phyloP scores from a whole-genome alignment of 2,797 vertebrate genomes.

The Diplodus puntazzo region DNA sequence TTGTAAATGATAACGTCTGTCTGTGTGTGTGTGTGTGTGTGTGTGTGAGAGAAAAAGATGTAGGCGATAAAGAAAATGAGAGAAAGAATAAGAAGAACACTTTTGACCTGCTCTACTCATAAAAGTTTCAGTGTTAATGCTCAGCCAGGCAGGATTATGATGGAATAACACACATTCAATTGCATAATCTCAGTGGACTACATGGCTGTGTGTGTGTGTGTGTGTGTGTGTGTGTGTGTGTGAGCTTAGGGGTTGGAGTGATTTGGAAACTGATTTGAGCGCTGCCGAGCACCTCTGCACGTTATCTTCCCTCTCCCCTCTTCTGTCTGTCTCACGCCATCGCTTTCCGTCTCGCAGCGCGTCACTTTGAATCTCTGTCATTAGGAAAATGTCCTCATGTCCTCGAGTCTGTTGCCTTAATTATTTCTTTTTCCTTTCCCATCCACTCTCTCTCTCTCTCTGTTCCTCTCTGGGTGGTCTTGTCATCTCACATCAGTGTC shows the following conservation, averaged over 20 bases:
- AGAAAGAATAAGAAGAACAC: neutral
- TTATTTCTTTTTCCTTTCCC: slow-evolving; percentile 4
- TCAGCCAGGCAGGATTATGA: slow-evolving; percentile 59
- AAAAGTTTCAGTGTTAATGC: slow-evolving; percentile 61
- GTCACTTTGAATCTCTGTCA: neutral
- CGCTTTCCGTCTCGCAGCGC: neutral
- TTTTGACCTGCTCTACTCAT: slow-evolving; percentile 21
- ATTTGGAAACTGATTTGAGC: slow-evolving; percentile 29
- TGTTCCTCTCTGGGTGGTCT: slow-evolving; percentile 34
- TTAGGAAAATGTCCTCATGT: slow-evolving; percentile 1
- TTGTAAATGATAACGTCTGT: neutral
- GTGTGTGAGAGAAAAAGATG: neutral
- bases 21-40: neutral
- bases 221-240: neutral
- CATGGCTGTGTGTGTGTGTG: slow-evolving; percentile 43
- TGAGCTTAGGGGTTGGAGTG: slow-evolving; percentile 17
- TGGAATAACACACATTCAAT: slow-evolving; percentile 64
- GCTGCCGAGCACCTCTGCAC: neutral
- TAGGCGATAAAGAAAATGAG: neutral
- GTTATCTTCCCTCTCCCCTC: slow-evolving; percentile 4
- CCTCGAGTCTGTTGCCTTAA: slow-evolving; percentile 16
- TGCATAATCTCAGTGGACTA: slow-evolving; percentile 63
- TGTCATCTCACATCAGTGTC: slow-evolving; percentile 63
- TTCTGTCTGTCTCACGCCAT: neutral
- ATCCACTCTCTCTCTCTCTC: neutral